Percentiles rank a stretch among this genome's conserved stretches.
Evolutionary conservation across 2,888 invertebrate species (phyloP).

Genomic region (Synergus japonicus): DNA sequence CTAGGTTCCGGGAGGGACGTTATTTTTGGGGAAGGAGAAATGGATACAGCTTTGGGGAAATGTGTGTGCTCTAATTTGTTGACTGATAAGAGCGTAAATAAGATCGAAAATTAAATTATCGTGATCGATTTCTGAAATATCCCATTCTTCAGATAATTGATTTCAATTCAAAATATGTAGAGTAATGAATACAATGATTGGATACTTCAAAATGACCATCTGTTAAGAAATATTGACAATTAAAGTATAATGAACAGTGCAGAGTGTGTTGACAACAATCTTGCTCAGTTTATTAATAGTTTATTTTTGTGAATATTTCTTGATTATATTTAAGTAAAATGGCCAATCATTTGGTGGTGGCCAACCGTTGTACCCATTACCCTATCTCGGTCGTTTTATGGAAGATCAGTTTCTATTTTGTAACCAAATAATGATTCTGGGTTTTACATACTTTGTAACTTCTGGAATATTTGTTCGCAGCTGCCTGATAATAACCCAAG

Average conservation of each 20-base stretch:
- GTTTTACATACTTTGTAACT: neutral
- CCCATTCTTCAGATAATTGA: neutral
- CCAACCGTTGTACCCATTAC: no score
- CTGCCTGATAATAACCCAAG: slow-evolving; percentile 17
- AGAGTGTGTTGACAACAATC: no score
- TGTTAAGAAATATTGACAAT: no score
- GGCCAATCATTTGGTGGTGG: no score
- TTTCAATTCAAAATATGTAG: neutral
- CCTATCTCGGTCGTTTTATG: neutral
- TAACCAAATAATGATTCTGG: neutral
- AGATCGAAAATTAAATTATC: neutral
- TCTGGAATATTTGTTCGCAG: slow-evolving; percentile 21
- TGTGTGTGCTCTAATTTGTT: neutral
- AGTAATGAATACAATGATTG: no score
- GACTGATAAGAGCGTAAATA: neutral
- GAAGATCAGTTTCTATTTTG: neutral
- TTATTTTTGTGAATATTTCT: no score
- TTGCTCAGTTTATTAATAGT: no score
- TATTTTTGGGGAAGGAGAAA: neutral
- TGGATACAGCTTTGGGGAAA: neutral
- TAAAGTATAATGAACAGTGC: no score
- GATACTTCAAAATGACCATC: no score
- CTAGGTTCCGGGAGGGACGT: neutral
- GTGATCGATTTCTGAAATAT: neutral
- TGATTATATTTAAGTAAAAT: no score